Base-by-base conservation (phyloP, 1,140 invertebrate species). In the Drosophila lowei region DNA sequence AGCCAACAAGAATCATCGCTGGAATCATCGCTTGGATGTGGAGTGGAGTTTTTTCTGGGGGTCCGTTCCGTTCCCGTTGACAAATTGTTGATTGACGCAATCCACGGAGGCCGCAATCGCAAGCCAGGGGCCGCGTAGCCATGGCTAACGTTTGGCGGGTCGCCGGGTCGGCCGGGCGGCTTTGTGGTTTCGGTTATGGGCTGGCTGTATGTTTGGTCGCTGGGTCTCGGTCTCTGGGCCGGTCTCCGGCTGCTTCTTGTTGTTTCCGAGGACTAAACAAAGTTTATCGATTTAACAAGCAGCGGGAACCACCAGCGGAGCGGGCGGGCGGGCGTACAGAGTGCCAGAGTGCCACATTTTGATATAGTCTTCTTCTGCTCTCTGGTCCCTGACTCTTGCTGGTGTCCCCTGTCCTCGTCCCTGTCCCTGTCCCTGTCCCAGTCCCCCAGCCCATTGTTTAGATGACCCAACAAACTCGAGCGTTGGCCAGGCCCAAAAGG, bases 201-300 rank as follows among this genome's bases (percentile, higher is more conserved):
- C 34, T 60, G 59, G 62, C 64, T 61, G 62, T 23, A 44, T 56
- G 50, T 34, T 38, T 46, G 54, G 23, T 60, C 50, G 25, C 28
- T 50, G 18, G 38, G 41, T 49, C 74, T 64, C 68, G 52, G 60
- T 41, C 64, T 46, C 54, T 76, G 56, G 83, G 72, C 83, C 64
- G 23, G 23, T 25, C 23, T 25, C 23, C 23, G 73, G 59, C 81
- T 63, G 71, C 61, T 66, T 60, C 64, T 78, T 74, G 74, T 86
- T 86, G 83, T 86, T 86, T 81, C 83, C 83, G 74, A 57, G 78
- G 74, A 77, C 83, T 83, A 86, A 86, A 88, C 83, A 86, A 86
- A 86, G 78, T 86, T 83, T 86, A 86, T 86, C 83, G 83, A 86
- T 86, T 88, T 88, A 86, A 86, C 83, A 86, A 86, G 75, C 77